Evolutionary conservation across 2,797 vertebrate species (phyloP), one percentile per base, ranked within the genome.

Genomic region (Gastrophryne carolinensis): DNA sequence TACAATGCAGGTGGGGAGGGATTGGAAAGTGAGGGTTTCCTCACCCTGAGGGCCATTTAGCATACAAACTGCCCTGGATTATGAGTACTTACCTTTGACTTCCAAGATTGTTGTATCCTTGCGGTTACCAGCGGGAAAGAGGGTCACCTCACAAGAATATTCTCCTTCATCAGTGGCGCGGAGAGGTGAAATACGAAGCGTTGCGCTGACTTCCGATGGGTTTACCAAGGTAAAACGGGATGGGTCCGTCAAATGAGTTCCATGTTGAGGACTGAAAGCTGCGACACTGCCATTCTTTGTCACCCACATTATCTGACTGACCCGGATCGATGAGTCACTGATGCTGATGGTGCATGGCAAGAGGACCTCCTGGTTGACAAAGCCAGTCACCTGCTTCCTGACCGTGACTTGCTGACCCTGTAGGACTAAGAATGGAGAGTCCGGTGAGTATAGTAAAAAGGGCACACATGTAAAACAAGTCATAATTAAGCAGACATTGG

Each of bases 291-390:
- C 54, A 35, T 81, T 81, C 0, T 86, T 74, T 78, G 91, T 92
- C 67, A 91, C 88, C 95, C 95, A 97, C 0, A 92, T 94, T 53
- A 95, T 90, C 88, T 94, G 93, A 3, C 92, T 93, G 65, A 96
- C 87, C 21, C 86, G 86, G 3, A 89, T 84, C 3, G 79, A 82
- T 0, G 81, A 77, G 0, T 79, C 60, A 0, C 83, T 26, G 26
- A 87, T 84, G 0, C 26, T 4, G 35, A 95, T 91, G 47, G 82
- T 80, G 82, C 95, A 97, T 0, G 90, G 92, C 54, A 97, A 81
- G 72, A 80, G 85, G 73, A 93, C 91, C 0, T 85, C 84, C 78
- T 90, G 84, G 15, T 94, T 94, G 1, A 93, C 89, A 76, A 81
- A 89, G 0, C 93, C 94, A 2, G 52, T 81, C 30, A 95, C 86